Evolutionary conservation across 2,797 vertebrate genomes (phyloP).

Genomic region (Alosa sapidissima): DNA sequence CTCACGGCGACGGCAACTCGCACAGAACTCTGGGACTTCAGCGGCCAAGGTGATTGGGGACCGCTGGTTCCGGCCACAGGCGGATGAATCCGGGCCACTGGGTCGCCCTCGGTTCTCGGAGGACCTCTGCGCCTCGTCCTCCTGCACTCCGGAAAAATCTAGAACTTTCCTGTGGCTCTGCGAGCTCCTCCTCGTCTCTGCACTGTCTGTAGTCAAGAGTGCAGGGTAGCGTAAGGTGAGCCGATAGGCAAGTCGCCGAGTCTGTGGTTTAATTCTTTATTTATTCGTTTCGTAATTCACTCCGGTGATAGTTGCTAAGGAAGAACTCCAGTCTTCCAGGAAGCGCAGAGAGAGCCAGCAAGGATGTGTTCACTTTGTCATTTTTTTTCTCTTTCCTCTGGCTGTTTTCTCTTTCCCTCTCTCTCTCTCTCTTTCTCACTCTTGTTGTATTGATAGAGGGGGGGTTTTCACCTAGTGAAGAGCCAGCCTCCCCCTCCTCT

Average conservation of each 20-base stretch:
- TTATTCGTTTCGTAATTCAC: neutral
- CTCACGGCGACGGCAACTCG: neutral
- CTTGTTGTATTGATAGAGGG: slow-evolving; percentile 3
- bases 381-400: slow-evolving; percentile 14
- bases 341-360: neutral
- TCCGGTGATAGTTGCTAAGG: slow-evolving; percentile 72
- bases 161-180: slow-evolving; percentile 46
- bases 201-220: neutral
- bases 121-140: slow-evolving; percentile 58
- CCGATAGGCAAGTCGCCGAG: neutral
- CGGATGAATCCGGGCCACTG: slow-evolving; percentile 56
- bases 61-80: neutral
- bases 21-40: neutral
- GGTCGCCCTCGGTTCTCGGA: slow-evolving; percentile 53
- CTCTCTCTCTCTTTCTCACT: neutral
- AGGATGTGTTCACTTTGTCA: slow-evolving; percentile 19
- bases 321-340: slow-evolving; percentile 67
- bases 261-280: neutral
- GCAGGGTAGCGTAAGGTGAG: neutral
- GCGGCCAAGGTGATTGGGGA: neutral
- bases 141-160: slow-evolving; percentile 57
- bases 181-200: neutral
- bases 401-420: neutral
- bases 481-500: neutral
- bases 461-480: slow-evolving; percentile 27